Conservation (phyloP, 2,113 vertebrate genomes). For the Zapus hudsonius region DNA sequence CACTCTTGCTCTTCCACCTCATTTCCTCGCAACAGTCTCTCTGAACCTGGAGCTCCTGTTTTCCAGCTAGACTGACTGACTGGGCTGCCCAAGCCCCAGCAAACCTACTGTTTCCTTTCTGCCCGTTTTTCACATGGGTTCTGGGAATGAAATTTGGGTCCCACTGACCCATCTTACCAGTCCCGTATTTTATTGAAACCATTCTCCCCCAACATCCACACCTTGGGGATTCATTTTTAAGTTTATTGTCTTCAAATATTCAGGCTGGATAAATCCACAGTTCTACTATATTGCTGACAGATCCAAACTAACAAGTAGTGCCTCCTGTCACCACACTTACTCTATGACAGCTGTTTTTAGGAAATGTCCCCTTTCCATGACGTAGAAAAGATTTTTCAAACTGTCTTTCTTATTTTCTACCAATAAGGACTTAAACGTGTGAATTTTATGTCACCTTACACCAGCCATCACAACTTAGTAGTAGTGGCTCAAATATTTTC, state of each 20-base stretch:
- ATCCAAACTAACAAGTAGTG: neutral
- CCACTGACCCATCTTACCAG: too few species aligned
- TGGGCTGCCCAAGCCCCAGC: too few species aligned
- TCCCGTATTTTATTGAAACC: neutral
- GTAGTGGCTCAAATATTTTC: neutral
- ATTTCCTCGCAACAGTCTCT: too few species aligned
- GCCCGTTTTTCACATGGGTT: too few species aligned
- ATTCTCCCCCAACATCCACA: neutral
- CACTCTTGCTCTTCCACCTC: too few species aligned
- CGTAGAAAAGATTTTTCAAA: conserved; percentile 16
- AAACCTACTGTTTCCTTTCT: too few species aligned
- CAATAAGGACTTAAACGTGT: neutral
- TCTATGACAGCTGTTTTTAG: neutral
- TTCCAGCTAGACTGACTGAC: too few species aligned
- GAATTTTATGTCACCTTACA: neutral
- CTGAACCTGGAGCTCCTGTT: too few species aligned
- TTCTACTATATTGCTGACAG: neutral
- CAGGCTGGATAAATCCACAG: neutral
- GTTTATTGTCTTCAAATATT: conserved; percentile 39
- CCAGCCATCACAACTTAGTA: neutral
- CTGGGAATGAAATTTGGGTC: too few species aligned
- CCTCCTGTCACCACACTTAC: neutral
- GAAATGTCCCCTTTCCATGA: conserved; percentile 33
- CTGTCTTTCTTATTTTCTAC: neutral
- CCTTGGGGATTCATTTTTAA: neutral